A percentile compares a stretch with the other conserved stretches of the same genome.
Evolutionary conservation across 2,888 invertebrate genomes (phyloP).

Genomic region (Elmis aenea): DNA sequence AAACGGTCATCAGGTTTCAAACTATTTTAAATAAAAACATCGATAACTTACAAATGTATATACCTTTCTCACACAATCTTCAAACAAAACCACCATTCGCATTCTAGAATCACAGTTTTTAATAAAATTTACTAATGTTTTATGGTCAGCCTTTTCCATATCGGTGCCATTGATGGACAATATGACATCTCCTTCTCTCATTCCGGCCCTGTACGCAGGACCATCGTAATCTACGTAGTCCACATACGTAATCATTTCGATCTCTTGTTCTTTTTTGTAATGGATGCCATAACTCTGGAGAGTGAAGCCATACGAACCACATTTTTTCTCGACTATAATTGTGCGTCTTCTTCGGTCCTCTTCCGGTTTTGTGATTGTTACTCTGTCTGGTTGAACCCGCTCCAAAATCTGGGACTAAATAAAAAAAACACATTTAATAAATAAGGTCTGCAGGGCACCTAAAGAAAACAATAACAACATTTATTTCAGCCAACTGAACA

Average conservation of each 20-base stretch:
- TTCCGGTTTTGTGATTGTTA: slow-evolving; percentile 66
- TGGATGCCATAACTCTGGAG: slow-evolving; percentile 96
- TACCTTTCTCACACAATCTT: slow-evolving; percentile 90
- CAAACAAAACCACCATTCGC: slow-evolving; percentile 94
- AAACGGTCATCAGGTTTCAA: too few relatives aligned
- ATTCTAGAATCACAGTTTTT: slow-evolving; percentile 84
- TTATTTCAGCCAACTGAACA: too few relatives aligned
- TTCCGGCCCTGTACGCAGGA: slow-evolving; percentile 86
- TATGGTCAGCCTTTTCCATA: slow-evolving; percentile 93
- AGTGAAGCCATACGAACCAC: slow-evolving; percentile 90
- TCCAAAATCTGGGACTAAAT: slow-evolving; percentile 62
- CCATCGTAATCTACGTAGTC: slow-evolving; percentile 93
- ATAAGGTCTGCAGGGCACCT: too few relatives aligned
- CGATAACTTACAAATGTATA: too few relatives aligned
- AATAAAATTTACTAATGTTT: slow-evolving; percentile 86
- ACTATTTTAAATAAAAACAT: too few relatives aligned
- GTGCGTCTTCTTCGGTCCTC: slow-evolving; percentile 85
- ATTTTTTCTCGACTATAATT: slow-evolving; percentile 87
- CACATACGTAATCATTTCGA: slow-evolving; percentile 95
- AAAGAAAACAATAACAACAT: too few relatives aligned
- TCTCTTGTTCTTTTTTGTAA: slow-evolving; percentile 88
- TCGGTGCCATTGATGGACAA: slow-evolving; percentile 93
- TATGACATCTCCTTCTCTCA: slow-evolving; percentile 95
- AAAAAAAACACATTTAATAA: background rate
- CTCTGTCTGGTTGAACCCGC: slow-evolving; percentile 67